Evolutionary conservation across 2,113 vertebrate genomes (phyloP).

Genomic region (Upupa epops): DNA sequence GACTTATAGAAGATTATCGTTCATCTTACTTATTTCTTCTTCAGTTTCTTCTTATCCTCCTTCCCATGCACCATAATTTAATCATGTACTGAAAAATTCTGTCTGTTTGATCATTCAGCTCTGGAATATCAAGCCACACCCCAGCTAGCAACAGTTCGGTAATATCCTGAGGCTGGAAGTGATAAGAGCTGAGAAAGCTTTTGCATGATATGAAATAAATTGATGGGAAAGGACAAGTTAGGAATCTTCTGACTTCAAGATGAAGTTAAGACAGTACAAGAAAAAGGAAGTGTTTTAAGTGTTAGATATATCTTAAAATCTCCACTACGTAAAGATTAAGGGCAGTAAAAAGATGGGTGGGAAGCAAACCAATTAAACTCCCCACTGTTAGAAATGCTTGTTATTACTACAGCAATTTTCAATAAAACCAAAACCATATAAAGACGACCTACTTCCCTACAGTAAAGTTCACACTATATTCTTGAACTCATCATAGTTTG

Average conservation of each 20-base stretch:
- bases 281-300: background rate
- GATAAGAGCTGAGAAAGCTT: background rate
- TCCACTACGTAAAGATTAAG: background rate
- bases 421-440: background rate
- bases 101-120: background rate
- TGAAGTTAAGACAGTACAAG: background rate
- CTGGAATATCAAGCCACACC: background rate
- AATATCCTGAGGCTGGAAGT: background rate
- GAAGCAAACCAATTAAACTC: background rate
- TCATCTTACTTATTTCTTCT: background rate
- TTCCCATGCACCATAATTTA: background rate
- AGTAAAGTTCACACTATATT: background rate
- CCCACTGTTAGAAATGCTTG: background rate
- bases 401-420: background rate
- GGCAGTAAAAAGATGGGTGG: background rate
- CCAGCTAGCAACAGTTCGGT: background rate
- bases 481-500: background rate
- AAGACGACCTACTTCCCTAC: background rate
- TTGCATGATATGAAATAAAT: background rate
- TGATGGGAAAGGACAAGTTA: background rate
- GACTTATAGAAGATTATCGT: background rate
- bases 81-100: background rate
- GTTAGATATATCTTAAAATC: background rate
- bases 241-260: background rate
- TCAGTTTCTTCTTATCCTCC: accelerated